Evolutionary conservation across 2,888 invertebrate species (phyloP).

Genomic region (Mythimna albipuncta): DNA sequence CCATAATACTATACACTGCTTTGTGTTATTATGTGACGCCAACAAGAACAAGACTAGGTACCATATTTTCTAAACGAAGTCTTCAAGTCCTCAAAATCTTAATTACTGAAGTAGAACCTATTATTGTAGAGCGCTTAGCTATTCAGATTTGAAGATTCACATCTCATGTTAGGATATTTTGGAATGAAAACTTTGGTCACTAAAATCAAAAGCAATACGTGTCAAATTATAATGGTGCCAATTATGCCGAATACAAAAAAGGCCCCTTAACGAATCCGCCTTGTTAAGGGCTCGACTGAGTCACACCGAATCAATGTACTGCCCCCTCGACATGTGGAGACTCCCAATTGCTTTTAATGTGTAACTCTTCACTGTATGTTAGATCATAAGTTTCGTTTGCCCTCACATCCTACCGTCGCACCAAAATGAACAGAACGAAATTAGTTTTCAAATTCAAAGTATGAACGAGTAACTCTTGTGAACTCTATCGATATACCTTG

Average conservation of each 20-base stretch:
- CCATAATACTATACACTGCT: background rate
- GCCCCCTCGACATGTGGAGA: background rate
- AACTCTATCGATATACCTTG: background rate
- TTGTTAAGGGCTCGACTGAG: background rate
- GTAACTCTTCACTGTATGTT: background rate
- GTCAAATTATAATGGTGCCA: background rate
- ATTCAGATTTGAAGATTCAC: background rate
- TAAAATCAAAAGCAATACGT: background rate
- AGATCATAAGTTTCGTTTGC: no score
- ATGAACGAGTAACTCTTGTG: background rate
- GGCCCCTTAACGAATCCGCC: background rate
- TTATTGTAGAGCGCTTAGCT: background rate
- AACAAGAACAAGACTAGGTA: background rate
- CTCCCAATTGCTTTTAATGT: background rate
- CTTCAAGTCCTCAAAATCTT: background rate
- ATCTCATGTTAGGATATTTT: slow-evolving; percentile 4
- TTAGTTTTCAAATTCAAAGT: background rate
- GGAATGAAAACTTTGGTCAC: background rate
- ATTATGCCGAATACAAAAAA: background rate
- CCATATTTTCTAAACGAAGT: background rate
- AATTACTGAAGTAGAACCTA: slow-evolving; percentile 1
- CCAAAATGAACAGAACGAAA: background rate
- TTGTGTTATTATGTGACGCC: background rate
- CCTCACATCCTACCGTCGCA: background rate
- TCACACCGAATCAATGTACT: background rate